Evolutionary conservation across 1,140 invertebrate species (phyloP), one percentile per base, ranked within the genome.

Genomic region (Apis florea): DNA sequence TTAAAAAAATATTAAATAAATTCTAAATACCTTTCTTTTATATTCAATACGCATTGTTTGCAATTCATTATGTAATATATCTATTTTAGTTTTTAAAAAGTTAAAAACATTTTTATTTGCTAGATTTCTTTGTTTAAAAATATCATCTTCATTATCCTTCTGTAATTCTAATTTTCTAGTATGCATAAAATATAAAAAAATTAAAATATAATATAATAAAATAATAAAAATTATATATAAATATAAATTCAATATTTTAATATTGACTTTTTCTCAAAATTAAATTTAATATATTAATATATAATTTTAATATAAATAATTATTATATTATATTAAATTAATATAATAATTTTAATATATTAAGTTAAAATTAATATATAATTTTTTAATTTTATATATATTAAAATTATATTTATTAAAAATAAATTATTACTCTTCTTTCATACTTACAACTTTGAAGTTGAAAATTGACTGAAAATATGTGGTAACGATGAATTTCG

Each of bases 81-180:
- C 92, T 72, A 95, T 89, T 89, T 94, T 94, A 10, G 91, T 83
- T 85, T 92, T 91, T 2, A 94, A 90, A 83, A 93, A 92, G 74
- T 76, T 67, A 21, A 83, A 26, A 79, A 87, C 24, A 64, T 83
- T 61, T 74, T 83, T 70, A 66, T 74, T 79, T 61, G 68, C 76
- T 15, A 78, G 15, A 12, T n/a, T 86, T 70, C 17, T 58, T 79
- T 76, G 9, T 24, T 61, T 67, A 9, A 13, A 74, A 58, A 21
- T 26, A 40, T 86, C 75, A 74, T 51, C 63, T 10, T 68, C 56
- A 19, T 51, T 49, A 49, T 56, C 53, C 21, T 74, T 68, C 58
- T 82, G 51, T 49, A 67, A 19, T 69, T 79, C 82, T 77, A 85
- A 21, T 64, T 49, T 76, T 70, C 82, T 81, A 77, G 77, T 64